A percentile compares a stretch with the other conserved stretches of the same genome.
These are phyloP conservation scores for Hymenopus coronatus DNA, from an alignment of 2,888 invertebrate species.

Conservation along the genomic window DNA sequence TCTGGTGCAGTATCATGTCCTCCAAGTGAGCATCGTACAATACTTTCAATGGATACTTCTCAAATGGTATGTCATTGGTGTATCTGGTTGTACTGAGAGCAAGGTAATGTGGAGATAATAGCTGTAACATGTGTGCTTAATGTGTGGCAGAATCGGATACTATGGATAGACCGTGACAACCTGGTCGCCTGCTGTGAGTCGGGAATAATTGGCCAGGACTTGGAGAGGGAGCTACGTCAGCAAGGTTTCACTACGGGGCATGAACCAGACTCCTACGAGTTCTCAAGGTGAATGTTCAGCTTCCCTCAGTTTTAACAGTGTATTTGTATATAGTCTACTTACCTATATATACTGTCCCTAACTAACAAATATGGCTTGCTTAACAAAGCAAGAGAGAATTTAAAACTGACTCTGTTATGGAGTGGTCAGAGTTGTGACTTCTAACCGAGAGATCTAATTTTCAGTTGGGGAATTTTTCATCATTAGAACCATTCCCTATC, in stretches of 20 bases:
- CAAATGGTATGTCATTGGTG: constrained; percentile 65
- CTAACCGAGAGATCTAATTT: too few relatives aligned
- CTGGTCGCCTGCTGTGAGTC: constrained; percentile 79
- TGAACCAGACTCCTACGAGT: constrained; percentile 98
- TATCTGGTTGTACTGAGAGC: not conserved
- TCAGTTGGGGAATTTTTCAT: too few relatives aligned
- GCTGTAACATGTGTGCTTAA: not conserved
- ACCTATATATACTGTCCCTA: too few relatives aligned
- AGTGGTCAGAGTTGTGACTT: too few relatives aligned
- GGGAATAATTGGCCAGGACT: constrained; percentile 91
- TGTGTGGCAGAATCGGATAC: constrained; percentile 66
- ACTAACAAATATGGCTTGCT: too few relatives aligned
- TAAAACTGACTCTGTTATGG: too few relatives aligned
- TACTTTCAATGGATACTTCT: constrained; percentile 88
- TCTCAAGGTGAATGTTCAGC: constrained; percentile 61
- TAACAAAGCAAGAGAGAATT: too few relatives aligned
- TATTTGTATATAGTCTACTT: too few relatives aligned
- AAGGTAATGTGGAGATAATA: not conserved
- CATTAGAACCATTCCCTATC: too few relatives aligned
- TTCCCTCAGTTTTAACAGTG: not conserved
- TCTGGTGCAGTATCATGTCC: constrained; percentile 88
- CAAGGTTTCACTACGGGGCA: constrained; percentile 89
- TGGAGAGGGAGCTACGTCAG: constrained; percentile 78
- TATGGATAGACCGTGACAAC: constrained; percentile 90
- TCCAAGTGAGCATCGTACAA: constrained; percentile 69